These are phyloP conservation scores for Columba janthina DNA, from an alignment of 2,113 vertebrate genomes.

Conservation along the genomic window DNA sequence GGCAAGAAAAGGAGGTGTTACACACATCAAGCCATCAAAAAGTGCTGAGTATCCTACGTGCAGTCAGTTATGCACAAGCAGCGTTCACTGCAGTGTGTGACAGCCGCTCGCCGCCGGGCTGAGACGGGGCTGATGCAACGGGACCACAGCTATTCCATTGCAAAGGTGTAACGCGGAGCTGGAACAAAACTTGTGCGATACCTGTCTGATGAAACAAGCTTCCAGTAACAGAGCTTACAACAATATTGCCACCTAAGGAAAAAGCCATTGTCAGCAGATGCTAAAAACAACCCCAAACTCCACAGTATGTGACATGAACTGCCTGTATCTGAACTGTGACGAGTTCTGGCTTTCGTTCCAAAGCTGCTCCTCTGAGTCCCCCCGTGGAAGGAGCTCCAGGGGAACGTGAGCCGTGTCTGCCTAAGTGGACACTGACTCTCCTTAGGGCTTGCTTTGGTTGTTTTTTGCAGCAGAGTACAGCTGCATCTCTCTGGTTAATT, in stretches of 20 bases:
- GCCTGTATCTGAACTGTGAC: neutral
- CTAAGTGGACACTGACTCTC: neutral
- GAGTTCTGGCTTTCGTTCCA: neutral
- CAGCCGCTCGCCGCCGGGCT: constrained; percentile 19
- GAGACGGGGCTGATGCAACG: neutral
- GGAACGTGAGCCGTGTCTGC: rapidly evolving
- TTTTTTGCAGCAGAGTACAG: neutral
- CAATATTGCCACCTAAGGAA: neutral
- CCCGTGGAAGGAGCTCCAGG: neutral
- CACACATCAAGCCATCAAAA: neutral
- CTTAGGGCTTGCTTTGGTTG: neutral
- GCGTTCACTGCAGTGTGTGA: neutral
- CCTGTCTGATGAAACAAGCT: neutral
- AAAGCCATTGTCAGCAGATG: neutral
- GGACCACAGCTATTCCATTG: neutral
- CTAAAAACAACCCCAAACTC: neutral
- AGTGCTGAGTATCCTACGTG: neutral
- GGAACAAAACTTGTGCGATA: neutral
- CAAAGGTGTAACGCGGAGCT: neutral
- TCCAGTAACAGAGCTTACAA: neutral
- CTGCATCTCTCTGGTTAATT: neutral
- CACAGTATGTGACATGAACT: neutral
- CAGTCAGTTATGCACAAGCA: neutral
- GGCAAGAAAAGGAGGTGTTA: constrained; percentile 63
- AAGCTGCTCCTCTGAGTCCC: neutral